phyloP scores from a whole-genome alignment of 2,888 invertebrate species.

The Yponomeuta malinellus region DNA sequence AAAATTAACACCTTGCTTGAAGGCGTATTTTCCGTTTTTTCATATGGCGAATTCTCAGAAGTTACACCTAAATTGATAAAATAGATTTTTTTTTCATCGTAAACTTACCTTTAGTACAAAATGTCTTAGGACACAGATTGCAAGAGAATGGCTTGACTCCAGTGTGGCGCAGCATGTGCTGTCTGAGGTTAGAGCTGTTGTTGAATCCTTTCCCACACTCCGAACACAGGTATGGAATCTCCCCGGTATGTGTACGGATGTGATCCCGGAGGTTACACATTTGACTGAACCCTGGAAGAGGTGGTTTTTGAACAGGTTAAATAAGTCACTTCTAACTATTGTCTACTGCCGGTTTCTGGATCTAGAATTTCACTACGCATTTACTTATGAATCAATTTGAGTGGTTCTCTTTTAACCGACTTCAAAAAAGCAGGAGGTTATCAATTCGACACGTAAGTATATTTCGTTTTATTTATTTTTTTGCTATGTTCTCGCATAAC shows the following conservation, averaged over 20 bases:
- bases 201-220: constrained; percentile 74
- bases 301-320: constrained; percentile 2
- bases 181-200: constrained; percentile 73
- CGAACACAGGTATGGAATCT: constrained; percentile 72
- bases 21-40: too few relatives aligned
- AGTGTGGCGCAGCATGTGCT: constrained; percentile 73
- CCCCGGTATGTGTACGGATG: constrained; percentile 70
- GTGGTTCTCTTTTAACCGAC: too few relatives aligned
- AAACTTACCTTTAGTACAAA: constrained; percentile 67
- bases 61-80: too few relatives aligned
- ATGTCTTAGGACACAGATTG: constrained; percentile 73
- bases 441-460: too few relatives aligned
- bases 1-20: too few relatives aligned
- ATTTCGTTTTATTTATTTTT: too few relatives aligned
- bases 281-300: constrained; percentile 63
- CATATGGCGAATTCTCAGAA: too few relatives aligned
- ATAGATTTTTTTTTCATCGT: neutral
- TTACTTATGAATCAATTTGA: too few relatives aligned
- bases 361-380: too few relatives aligned
- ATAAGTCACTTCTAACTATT: neutral
- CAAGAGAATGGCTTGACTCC: constrained; percentile 73
- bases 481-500: too few relatives aligned
- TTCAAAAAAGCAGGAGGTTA: too few relatives aligned
- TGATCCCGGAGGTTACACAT: constrained; percentile 74
- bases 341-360: too few relatives aligned